Base-by-base conservation (phyloP, 1,140 invertebrate genomes). In the Doryteuthis pealeii region DNA sequence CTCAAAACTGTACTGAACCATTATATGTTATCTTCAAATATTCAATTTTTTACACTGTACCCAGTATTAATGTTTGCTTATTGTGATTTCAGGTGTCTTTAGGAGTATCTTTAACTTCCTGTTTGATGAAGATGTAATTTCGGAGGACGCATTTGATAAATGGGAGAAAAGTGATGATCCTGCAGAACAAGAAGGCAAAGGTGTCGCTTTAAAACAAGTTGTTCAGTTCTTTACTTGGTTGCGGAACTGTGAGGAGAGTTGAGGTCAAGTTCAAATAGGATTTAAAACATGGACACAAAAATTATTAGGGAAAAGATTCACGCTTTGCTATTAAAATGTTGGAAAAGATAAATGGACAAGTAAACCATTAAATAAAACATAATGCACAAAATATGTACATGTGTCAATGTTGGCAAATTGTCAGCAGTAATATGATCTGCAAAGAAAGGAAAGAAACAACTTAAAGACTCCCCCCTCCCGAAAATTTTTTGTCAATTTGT, bases 201-300 rank as follows among this genome's bases (percentile, higher is more conserved):
- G 88, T 18, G 88, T 91, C 2, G 90, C 90, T n/a, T 76, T 90
- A 8, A 89, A 88, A 78, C 86, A 89, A 33, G 84, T 92, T 8
- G 89, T 89, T 32, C 89, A 90, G 54, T 92, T 92, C 86, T 91
- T 91, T 82, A 89, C 88, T 26, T 89, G 89, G 81, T 80, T 92
- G 28, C 85, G 87, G 78, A 91, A 92, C 82, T 86, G 85, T 1
- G 87, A 89, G 70, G 82, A 84, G 26, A 40, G 35, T 40, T 40
- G 35, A 40, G 35, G 35, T 40, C 35, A 40, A 40, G 35, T 40
- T 40, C 35, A 40, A 40, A 40, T 40, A 40, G 35, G 35, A 40
- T 40, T 40, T 40, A 40, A 30, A 43, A 71, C 30, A 31, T 18
- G 54, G 32, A 26, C 31, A 58, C 54, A 67, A 40, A 40, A 40